Percentiles rank a stretch among this genome's conserved stretches.
phyloP scores from a whole-genome alignment of 1,140 invertebrate species.

The Zaprionus capensis region DNA sequence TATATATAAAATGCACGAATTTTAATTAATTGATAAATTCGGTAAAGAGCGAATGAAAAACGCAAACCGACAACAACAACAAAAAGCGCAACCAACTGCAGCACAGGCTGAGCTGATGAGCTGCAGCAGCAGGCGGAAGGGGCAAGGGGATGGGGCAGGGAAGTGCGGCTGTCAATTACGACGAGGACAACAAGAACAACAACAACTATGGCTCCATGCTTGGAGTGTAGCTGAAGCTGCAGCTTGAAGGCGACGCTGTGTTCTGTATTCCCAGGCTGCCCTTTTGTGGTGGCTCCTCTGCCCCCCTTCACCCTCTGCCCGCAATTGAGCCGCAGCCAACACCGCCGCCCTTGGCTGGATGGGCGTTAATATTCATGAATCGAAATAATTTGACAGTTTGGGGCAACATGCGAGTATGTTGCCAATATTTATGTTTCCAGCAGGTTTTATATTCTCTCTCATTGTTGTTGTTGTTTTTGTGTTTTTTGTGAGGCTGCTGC shows the following conservation, averaged over 20 bases:
- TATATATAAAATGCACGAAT: slow-evolving; percentile 77
- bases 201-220: slow-evolving; percentile 39
- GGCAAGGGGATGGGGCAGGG: slow-evolving; percentile 2
- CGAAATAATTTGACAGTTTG: slow-evolving; percentile 83
- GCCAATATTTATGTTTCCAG: slow-evolving; percentile 71
- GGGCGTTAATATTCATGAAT: slow-evolving; percentile 83
- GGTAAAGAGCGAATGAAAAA: slow-evolving; percentile 65
- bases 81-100: slow-evolving; percentile 37
- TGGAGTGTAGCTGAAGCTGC: slow-evolving; percentile 23
- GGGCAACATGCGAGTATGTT: slow-evolving; percentile 79
- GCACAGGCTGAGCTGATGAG: not conserved
- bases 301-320: not conserved
- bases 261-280: slow-evolving; percentile 53
- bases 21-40: slow-evolving; percentile 83
- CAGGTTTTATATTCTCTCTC: slow-evolving; percentile 22
- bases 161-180: slow-evolving; percentile 81
- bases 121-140: not conserved
- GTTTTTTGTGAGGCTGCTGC: slow-evolving; percentile 30
- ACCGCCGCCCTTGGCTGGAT: slow-evolving; percentile 36
- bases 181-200: slow-evolving; percentile 48
- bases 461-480: slow-evolving; percentile 2
- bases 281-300: slow-evolving; percentile 24
- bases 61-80: slow-evolving; percentile 23
- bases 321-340: not conserved
- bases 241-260: slow-evolving; percentile 6